A percentile compares a stretch with the other conserved stretches of the same genome.
Conservation (phyloP, 37 sponge, comb jelly and placozoan genomes). For the Ianthella basta region DNA sequence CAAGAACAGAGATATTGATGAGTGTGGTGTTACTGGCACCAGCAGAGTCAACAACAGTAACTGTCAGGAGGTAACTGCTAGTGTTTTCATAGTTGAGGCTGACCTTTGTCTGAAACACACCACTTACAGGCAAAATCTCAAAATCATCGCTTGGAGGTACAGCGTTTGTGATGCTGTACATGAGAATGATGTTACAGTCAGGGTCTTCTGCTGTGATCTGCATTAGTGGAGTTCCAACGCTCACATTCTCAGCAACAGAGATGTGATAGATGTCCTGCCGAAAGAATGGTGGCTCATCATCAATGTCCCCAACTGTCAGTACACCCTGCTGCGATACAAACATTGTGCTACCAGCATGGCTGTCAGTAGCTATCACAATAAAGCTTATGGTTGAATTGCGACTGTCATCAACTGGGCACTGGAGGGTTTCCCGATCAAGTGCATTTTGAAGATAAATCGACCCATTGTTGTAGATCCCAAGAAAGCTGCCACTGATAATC, state of each 20-base stretch:
- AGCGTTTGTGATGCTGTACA: conserved; percentile 38
- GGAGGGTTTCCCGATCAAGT: conserved; percentile 50
- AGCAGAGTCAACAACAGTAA: background rate
- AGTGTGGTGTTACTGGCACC: background rate
- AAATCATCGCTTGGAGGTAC: conserved; percentile 11
- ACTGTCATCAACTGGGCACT: conserved; percentile 49
- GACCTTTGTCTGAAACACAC: background rate
- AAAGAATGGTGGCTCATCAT: conserved; percentile 68
- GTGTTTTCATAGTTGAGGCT: conserved; percentile 5
- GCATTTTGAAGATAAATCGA: conserved; percentile 28
- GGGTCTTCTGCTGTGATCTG: conserved; percentile 32
- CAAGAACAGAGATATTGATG: conserved; percentile 58
- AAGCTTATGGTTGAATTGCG: conserved; percentile 43
- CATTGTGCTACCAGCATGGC: background rate
- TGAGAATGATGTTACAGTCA: conserved; percentile 51
- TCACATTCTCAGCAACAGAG: conserved; percentile 33
- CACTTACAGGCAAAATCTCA: background rate
- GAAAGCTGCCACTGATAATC: conserved; percentile 16
- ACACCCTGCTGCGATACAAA: background rate
- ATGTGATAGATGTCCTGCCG: conserved; percentile 32
- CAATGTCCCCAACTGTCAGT: conserved; percentile 23
- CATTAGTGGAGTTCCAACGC: background rate
- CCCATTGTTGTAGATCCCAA: conserved; percentile 28
- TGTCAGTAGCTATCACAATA: conserved; percentile 51
- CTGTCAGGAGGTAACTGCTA: conserved; percentile 13